A percentile compares a stretch with the other conserved stretches of the same genome.
phyloP scores from a whole-genome alignment of 2,888 invertebrate species.

The Dryadula phaetusa region DNA sequence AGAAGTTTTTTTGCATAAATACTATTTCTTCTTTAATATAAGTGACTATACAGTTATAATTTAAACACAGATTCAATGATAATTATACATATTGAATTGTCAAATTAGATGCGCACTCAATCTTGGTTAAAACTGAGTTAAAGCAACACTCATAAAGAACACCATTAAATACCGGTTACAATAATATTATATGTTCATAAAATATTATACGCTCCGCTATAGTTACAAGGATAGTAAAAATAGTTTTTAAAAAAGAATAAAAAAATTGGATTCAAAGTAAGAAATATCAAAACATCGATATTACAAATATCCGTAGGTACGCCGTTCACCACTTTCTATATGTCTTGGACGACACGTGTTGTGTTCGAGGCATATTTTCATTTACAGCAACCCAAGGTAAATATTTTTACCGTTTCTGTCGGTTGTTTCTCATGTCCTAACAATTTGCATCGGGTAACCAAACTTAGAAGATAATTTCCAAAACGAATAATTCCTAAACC shows the following conservation, averaged over 20 bases:
- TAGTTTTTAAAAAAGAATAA: not conserved
- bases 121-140: conserved; percentile 28
- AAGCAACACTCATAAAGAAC: conserved; percentile 29
- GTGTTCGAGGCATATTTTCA: not conserved
- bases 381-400: not conserved
- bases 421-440: not conserved
- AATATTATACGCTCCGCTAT: too few relatives aligned
- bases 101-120: not conserved
- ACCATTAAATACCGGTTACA: conserved; percentile 37
- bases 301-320: not conserved
- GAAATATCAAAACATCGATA: not conserved
- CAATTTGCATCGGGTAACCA: not conserved
- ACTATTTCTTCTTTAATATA: not conserved
- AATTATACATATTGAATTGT: not conserved
- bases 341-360: conserved; percentile 7
- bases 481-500: too few relatives aligned
- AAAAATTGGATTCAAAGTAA: not conserved
- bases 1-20: too few relatives aligned
- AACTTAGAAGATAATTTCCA: too few relatives aligned
- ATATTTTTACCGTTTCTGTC: not conserved
- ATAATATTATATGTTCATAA: too few relatives aligned
- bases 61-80: not conserved
- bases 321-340: conserved; percentile 4
- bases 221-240: not conserved
- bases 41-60: not conserved